Evolutionary conservation across 2,797 vertebrate genomes (phyloP), one percentile per base, ranked within the genome.

Genomic region (Glossophaga mutica): DNA sequence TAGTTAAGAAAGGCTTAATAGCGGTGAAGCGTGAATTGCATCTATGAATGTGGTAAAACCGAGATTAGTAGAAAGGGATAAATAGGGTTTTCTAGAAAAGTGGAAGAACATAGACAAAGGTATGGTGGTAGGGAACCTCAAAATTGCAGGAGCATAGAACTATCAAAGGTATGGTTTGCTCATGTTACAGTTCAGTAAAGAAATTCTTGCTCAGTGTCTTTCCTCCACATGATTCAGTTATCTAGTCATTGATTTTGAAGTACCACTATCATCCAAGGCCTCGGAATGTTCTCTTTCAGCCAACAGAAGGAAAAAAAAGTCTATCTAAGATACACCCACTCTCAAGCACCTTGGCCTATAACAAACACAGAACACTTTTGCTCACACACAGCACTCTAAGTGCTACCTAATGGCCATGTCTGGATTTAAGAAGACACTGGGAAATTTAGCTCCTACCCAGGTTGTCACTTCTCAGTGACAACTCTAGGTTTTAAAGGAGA

Each of bases 1-100:
- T 89, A 74, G 94, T 93, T 95, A 96, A 94, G 76, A 79, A 90
- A 96, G 34, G 32, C 48, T 96, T 96, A 95, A 90, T 74, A 97
- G 55, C 48, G 94, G 29, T 74, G 57, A 94, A 55, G 44, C 62
- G 87, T 97, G 68, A 90, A 77, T 62, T 39, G 44, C 89, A 95
- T 87, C 52, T 95, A 90, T 84, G 94, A 97, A 91, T 91, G 68
- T 55, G 32, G 11, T 74, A 94, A 96, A 93, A 94, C 39, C 59
- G 37, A 96, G 34, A 87, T 71, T 22, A 89, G 29, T 46, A 87
- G 39, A 57, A 26, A 87, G 12, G 52, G 42, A 68, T 81, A 32
- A 78, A 83, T 1, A 84, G 24, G 34, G 16, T 67, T 83, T 86
- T 87, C 19, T 76, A 65, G 71, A 50, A 93, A 89, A 62, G 73